phyloP scores from a whole-genome alignment of 1,140 invertebrate genomes.

The Nephila pilipes region DNA sequence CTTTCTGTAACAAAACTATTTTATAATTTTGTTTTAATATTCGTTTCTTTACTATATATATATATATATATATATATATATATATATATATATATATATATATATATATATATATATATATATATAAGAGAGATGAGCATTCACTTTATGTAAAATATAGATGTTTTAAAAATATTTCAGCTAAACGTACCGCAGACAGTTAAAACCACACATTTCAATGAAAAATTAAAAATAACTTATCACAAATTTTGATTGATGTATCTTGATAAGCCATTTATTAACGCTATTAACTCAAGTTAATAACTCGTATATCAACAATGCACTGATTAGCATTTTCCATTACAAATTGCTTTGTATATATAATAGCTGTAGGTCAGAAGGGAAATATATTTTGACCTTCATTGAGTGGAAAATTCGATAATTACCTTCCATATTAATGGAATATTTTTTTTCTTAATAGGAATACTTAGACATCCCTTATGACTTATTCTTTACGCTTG shows the following conservation, averaged over 20 bases:
- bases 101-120: too few species aligned
- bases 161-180: too few species aligned
- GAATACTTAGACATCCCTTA: neutral
- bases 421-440: neutral
- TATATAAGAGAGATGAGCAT: too few species aligned
- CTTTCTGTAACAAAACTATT: too few species aligned
- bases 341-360: neutral
- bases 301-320: neutral
- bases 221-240: neutral
- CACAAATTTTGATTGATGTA: neutral
- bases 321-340: slow-evolving; percentile 2
- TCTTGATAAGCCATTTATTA: neutral
- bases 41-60: too few species aligned
- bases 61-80: too few species aligned
- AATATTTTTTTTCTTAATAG: neutral
- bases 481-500: slow-evolving; percentile 2
- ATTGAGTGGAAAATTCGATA: neutral
- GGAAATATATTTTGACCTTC: neutral
- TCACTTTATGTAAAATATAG: too few species aligned
- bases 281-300: neutral
- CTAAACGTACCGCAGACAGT: neutral
- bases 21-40: too few species aligned
- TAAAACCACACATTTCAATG: neutral
- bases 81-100: too few species aligned
- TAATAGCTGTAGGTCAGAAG: neutral